Conservation (phyloP, 1,140 invertebrate genomes). For the Oreohelix idahoensis region DNA sequence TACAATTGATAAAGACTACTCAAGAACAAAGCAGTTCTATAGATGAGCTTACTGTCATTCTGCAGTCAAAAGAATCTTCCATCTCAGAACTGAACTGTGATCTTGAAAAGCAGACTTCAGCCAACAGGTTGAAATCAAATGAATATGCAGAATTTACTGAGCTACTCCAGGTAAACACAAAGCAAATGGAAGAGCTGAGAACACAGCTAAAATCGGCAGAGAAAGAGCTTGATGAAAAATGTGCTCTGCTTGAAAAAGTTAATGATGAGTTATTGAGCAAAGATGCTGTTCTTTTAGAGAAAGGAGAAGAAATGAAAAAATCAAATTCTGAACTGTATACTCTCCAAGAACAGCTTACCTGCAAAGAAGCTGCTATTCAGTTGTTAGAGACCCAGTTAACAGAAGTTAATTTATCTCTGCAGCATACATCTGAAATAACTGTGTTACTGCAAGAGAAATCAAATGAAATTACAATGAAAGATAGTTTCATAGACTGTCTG, state of each 20-base stretch:
- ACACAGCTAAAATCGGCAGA: neutral
- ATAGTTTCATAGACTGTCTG: neutral
- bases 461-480: neutral
- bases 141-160: neutral
- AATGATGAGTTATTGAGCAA: neutral
- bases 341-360: neutral
- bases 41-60: neutral
- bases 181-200: neutral
- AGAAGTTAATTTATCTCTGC: neutral
- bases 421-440: neutral
- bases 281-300: neutral
- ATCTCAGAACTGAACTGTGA: neutral
- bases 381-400: neutral
- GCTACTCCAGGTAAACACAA: too few species aligned
- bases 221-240: neutral
- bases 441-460: neutral
- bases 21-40: neutral
- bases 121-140: neutral
- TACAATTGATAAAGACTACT: neutral
- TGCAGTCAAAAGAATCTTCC: conserved; percentile 1
- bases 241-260: neutral
- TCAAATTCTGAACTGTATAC: neutral
- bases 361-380: neutral
- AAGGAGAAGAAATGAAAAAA: neutral
- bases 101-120: neutral